A percentile compares a stretch with the other conserved stretches of the same genome.
phyloP scores from a whole-genome alignment of 1,140 invertebrate species.

The honey bee (Apis mellifera) region DNA sequence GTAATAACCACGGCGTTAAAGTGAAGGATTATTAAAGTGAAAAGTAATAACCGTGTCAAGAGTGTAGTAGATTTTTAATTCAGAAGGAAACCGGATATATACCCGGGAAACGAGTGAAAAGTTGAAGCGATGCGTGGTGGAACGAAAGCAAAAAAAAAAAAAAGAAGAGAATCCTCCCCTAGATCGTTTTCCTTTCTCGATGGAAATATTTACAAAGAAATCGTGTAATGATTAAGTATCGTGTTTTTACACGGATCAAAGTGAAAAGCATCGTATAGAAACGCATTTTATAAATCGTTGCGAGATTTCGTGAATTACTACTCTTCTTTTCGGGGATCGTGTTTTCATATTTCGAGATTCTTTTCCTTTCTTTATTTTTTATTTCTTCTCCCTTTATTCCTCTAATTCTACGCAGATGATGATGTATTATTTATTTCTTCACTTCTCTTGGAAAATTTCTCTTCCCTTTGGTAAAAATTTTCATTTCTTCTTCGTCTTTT shows the following conservation, averaged over 20 bases:
- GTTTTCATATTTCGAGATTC: not conserved
- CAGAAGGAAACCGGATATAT: not conserved
- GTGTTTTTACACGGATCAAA: not conserved
- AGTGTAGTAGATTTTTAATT: conserved; percentile 11
- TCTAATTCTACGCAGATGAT: not conserved
- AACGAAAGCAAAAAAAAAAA: not conserved
- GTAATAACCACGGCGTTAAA: not conserved
- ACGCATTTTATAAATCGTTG: not conserved
- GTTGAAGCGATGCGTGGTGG: conserved; percentile 1
- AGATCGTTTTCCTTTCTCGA: not conserved
- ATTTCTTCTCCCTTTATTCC: too few relatives aligned
- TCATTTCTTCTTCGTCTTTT: too few relatives aligned
- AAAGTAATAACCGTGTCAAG: conserved; percentile 44
- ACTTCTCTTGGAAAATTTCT: too few relatives aligned
- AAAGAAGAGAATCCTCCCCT: too few relatives aligned
- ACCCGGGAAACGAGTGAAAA: not conserved
- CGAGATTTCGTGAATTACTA: not conserved
- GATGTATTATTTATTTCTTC: not conserved
- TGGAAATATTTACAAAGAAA: conserved; percentile 1
- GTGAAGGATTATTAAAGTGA: conserved; percentile 34
- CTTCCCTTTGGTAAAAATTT: too few relatives aligned
- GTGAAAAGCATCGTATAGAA: not conserved
- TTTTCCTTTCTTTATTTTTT: not conserved
- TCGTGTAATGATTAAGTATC: not conserved
- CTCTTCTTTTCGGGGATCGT: not conserved